phyloP scores from a whole-genome alignment of 2,888 invertebrate species.

The Lasiommata megera region DNA sequence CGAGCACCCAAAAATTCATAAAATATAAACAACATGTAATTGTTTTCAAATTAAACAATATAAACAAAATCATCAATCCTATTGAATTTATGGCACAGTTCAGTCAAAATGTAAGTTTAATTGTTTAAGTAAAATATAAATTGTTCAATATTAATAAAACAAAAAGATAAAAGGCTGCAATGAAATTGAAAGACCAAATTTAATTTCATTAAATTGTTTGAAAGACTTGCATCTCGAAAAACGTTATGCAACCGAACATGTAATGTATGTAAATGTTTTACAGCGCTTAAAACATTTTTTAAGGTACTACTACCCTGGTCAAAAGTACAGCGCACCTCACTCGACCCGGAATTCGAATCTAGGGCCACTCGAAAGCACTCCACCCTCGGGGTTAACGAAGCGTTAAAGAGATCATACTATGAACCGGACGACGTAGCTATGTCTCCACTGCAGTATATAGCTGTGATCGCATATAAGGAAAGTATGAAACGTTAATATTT shows the following conservation, averaged over 20 bases:
- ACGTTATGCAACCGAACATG: not conserved
- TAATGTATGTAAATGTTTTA: conserved; percentile 5
- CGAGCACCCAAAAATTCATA: too few relatives aligned
- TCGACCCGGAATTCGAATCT: conserved; percentile 32
- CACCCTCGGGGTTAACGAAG: conserved; percentile 32
- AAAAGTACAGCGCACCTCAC: conserved; percentile 31
- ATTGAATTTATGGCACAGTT: too few relatives aligned
- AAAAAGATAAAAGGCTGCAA: too few relatives aligned
- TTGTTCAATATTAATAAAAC: too few relatives aligned
- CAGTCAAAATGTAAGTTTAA: too few relatives aligned
- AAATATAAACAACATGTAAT: too few relatives aligned
- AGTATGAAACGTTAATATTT: too few relatives aligned
- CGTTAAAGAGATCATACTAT: conserved; percentile 33
- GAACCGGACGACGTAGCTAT: not conserved
- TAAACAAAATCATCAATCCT: too few relatives aligned
- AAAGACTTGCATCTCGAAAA: not conserved
- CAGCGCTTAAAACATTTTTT: not conserved
- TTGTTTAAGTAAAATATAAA: too few relatives aligned
- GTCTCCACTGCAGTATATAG: not conserved
- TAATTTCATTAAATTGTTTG: too few relatives aligned
- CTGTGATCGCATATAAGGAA: not conserved
- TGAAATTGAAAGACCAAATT: too few relatives aligned
- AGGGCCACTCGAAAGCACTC: conserved; percentile 30
- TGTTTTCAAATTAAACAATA: too few relatives aligned
- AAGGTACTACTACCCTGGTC: conserved; percentile 1